phyloP scores from a whole-genome alignment of 2,797 vertebrate genomes.

The Neomorphus geoffroyi region DNA sequence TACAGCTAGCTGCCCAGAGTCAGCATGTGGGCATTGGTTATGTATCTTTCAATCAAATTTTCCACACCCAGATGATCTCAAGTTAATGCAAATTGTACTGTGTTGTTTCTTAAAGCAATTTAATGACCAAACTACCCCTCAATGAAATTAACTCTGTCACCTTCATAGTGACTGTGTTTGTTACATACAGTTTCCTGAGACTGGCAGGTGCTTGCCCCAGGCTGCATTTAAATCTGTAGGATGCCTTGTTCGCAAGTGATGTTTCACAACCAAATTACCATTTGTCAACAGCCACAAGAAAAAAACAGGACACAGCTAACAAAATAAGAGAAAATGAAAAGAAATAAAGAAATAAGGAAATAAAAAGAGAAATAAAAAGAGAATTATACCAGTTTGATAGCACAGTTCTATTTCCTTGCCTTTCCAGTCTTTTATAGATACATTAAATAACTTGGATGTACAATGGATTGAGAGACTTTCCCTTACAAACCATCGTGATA shows the following conservation, averaged over 20 bases:
- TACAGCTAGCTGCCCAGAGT: neutral
- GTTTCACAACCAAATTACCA: slow-evolving; percentile 32
- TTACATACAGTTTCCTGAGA: neutral
- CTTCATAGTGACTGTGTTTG: neutral
- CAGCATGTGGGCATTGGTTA: neutral
- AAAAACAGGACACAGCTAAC: neutral
- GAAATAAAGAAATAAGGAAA: too few relatives aligned
- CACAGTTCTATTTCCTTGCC: neutral
- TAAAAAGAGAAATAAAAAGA: slow-evolving; percentile 24
- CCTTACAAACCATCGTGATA: neutral
- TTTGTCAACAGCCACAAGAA: neutral
- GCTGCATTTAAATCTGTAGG: neutral
- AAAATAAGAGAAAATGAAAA: slow-evolving; percentile 14
- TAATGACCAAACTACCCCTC: neutral
- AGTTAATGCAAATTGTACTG: neutral
- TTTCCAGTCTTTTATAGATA: neutral
- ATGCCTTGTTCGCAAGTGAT: neutral
- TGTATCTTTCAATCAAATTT: neutral
- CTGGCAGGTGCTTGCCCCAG: slow-evolving; percentile 34
- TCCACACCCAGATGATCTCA: neutral
- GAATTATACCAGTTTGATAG: neutral
- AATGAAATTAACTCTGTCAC: neutral
- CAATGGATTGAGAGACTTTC: neutral
- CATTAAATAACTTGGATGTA: neutral
- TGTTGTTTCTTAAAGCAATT: slow-evolving; percentile 21